Evolutionary conservation across 2,797 vertebrate genomes (phyloP).

Genomic region (Bucorvus abyssinicus): DNA sequence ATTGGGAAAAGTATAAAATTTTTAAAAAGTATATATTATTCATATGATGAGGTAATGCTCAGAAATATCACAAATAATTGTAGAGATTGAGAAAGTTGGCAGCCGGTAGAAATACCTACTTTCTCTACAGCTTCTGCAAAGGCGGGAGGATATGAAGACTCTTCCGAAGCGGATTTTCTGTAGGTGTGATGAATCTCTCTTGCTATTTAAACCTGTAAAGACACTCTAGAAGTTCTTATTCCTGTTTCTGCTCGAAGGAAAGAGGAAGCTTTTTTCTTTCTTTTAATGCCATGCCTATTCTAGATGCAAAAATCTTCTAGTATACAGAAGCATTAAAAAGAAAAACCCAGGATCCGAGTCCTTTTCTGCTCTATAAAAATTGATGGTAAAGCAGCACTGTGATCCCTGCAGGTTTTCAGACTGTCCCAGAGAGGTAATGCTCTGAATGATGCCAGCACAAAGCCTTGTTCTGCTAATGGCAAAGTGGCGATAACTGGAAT

Average conservation of each 20-base stretch:
- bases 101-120: not conserved
- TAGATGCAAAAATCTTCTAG: not conserved
- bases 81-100: not conserved
- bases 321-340: not conserved
- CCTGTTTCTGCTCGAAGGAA: not conserved
- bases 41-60: not conserved
- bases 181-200: not conserved
- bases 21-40: not conserved
- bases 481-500: not conserved
- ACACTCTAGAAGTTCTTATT: not conserved
- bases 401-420: not conserved
- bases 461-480: not conserved
- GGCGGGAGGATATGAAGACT: not conserved
- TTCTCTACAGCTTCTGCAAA: not conserved
- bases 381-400: not conserved
- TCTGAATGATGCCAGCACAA: not conserved
- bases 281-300: not conserved
- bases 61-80: not conserved
- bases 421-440: not conserved
- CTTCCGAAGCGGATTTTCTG: not conserved
- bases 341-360: not conserved
- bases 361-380: not conserved
- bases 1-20: not conserved
- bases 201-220: not conserved
- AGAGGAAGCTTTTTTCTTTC: not conserved